Evolutionary conservation across 2,113 vertebrate genomes (phyloP).

Genomic region (Platycercus adscitus): DNA sequence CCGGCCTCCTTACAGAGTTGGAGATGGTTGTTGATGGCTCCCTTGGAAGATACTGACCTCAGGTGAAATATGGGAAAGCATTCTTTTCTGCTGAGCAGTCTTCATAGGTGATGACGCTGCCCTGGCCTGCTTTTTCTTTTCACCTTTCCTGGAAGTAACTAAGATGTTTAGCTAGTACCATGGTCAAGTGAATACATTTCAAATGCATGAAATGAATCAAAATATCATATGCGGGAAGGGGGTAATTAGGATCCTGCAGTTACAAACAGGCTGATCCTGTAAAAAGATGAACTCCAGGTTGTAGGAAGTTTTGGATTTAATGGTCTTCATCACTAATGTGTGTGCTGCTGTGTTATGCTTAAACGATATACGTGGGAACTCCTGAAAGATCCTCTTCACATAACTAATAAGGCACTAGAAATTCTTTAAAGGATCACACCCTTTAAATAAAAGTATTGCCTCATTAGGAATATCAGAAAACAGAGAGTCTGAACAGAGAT

Average conservation of each 20-base stretch:
- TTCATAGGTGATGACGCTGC: not conserved
- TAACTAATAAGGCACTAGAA: slow-evolving; percentile 55
- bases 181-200: not conserved
- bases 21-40: not conserved
- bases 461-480: slow-evolving; percentile 67
- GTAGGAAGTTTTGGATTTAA: slow-evolving; percentile 5
- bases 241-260: not conserved
- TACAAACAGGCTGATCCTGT: not conserved
- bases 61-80: rapidly evolving
- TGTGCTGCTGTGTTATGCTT: not conserved
- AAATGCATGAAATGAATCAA: not conserved
- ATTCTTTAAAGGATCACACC: slow-evolving; percentile 54
- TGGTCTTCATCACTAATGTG: not conserved
- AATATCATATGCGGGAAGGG: not conserved
- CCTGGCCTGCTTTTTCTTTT: not conserved
- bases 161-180: not conserved
- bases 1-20: not conserved
- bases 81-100: not conserved
- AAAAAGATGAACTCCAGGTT: slow-evolving; percentile 1
- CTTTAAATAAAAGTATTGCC: slow-evolving; percentile 65
- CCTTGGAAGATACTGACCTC: not conserved
- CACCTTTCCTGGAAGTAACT: not conserved
- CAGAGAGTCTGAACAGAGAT: slow-evolving; percentile 48
- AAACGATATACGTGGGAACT: slow-evolving; percentile 59
- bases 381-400: slow-evolving; percentile 60